phyloP scores from a whole-genome alignment of 2,888 invertebrate genomes.

The Nomada goodeniana region DNA sequence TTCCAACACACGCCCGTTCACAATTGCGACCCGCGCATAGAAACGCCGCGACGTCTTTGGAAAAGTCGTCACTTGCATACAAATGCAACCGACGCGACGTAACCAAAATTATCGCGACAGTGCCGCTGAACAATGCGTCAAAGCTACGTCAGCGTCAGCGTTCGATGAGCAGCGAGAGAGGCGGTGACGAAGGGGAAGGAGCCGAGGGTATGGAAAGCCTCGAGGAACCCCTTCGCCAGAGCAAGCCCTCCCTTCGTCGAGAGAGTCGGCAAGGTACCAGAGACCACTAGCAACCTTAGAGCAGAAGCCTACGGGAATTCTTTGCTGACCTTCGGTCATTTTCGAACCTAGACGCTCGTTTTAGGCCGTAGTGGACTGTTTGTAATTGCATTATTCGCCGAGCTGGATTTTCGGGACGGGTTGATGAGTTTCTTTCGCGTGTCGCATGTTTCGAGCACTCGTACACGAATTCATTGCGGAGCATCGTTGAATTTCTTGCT shows the following conservation, averaged over 20 bases:
- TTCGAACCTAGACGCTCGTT: constrained; percentile 67
- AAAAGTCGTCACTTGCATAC: constrained; percentile 12
- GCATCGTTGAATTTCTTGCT: background rate
- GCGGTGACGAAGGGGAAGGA: constrained; percentile 85
- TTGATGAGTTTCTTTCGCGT: background rate
- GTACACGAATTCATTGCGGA: background rate
- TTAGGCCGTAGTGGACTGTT: constrained; percentile 74
- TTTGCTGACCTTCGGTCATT: constrained; percentile 57
- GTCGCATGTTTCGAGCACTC: background rate
- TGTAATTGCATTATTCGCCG: constrained; percentile 65
- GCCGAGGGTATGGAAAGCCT: constrained; percentile 85
- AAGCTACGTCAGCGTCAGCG: constrained; percentile 87
- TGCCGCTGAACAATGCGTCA: constrained; percentile 89
- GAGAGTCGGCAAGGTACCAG: constrained; percentile 88
- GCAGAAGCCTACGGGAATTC: constrained; percentile 59
- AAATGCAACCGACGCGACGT: constrained; percentile 57
- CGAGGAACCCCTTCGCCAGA: constrained; percentile 87
- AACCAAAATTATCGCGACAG: constrained; percentile 83
- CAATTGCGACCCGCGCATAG: constrained; percentile 11
- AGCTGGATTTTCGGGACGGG: constrained; percentile 58
- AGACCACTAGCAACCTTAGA: constrained; percentile 70
- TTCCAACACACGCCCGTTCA: background rate
- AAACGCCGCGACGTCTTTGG: constrained; percentile 30
- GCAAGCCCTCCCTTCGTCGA: constrained; percentile 85
- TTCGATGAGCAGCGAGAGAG: constrained; percentile 88